A percentile compares a stretch with the other conserved stretches of the same genome.
Conservation (phyloP, 2,113 vertebrate genomes). For the cattle (Bos taurus) region ARS-UCD2.0 NC_037349.1:53260001-53260500, state of each 20-base stretch:
- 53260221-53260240: not conserved
- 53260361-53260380: not conserved
- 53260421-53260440: not conserved
- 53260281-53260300: not conserved
- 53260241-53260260: not conserved
- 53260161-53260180: not conserved
- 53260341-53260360: not conserved
- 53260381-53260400: not conserved
- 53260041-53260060: not conserved
- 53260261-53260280: not conserved
- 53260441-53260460: not conserved
- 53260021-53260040: not conserved
- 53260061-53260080: not conserved
- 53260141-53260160: not conserved
- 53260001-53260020: not conserved
- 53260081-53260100: not conserved
- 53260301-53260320: not conserved
- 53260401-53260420: not conserved
- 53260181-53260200: not conserved
- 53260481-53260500: not conserved
- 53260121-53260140: not conserved
- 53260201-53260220: not conserved
- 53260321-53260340: not conserved
- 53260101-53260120: not conserved
- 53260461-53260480: not conserved